Conservation (phyloP, 2,797 vertebrate genomes). For the Rhinophrynus dorsalis region DNA sequence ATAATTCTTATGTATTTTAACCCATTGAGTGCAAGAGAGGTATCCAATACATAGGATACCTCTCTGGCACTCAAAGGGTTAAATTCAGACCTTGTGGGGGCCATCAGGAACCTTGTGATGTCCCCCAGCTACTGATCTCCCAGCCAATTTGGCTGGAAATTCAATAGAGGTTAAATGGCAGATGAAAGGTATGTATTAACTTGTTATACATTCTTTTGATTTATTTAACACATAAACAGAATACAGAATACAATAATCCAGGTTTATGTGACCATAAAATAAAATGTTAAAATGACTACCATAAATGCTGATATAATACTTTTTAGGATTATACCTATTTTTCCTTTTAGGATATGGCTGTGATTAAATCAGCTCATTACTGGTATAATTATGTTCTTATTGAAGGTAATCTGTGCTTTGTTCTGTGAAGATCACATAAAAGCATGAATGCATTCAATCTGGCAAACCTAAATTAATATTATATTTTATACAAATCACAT, state of each 20-base stretch:
- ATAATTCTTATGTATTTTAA: no score
- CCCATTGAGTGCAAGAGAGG: no score
- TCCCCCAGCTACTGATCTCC: no score
- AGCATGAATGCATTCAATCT: slow-evolving; percentile 12
- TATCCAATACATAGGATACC: no score
- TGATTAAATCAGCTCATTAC: slow-evolving; percentile 42
- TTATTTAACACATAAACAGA: no score
- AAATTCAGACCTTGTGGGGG: no score
- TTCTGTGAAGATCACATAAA: slow-evolving; percentile 39
- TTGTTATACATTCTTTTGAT: no score
- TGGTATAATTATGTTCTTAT: slow-evolving; percentile 30
- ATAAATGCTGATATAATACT: slow-evolving; percentile 24
- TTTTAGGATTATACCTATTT: slow-evolving; percentile 20
- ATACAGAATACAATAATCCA: slow-evolving; percentile 5
- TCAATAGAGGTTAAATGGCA: no score
- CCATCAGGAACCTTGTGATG: no score
- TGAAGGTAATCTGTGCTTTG: slow-evolving; percentile 26
- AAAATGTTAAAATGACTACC: neutral
- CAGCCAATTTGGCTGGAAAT: no score
- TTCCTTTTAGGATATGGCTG: slow-evolving; percentile 24
- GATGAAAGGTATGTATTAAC: no score
- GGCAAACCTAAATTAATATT: slow-evolving; percentile 3
- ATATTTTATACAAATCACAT: neutral
- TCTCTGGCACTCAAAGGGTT: no score
- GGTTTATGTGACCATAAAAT: neutral